Evolutionary conservation across 2,888 invertebrate genomes (phyloP), one percentile per base, ranked within the genome.

Genomic region (Conchocele bisecta): DNA sequence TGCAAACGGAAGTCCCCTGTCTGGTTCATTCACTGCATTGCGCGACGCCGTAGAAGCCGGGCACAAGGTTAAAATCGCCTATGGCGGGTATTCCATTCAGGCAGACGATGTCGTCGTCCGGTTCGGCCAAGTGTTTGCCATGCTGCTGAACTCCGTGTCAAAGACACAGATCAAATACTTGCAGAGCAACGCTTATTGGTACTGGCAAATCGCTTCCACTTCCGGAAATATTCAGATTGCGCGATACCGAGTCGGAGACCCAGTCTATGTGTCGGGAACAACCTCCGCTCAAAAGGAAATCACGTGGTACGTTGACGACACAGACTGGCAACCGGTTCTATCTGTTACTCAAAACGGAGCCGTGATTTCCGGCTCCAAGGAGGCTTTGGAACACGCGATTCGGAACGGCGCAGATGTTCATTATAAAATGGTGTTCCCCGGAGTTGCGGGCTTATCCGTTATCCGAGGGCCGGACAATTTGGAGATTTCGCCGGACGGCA

Each of bases 231-330:
- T 57, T 15, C 35, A 15, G 20, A 63, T 58, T 0, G 6, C 46
- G 15, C 13, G 44, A 1, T 37, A 57, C 37, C n/a, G 41, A 3
- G 63, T 63, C 5, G 69, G 69, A 1, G 44, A 13, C 4, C 28
- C 37, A 26, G 53, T 15, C 4, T 41, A 28, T 13, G 44, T 35
- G 28, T 0, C 28, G 7, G 51, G 42, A 1, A 9, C 26, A 9
- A 44, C 3, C 3, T n/a, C 6, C n/a, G n/a, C 20, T 6, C 15
- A n/a, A 7, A 28, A 33, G 13, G 41, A 31, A 13, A 26, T 63
- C 3, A 4, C 51, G 20, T 69, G 69, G 69, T 69, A 44, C 37
- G 39, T 63, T 13, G 69, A 69, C 24, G 41, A 20, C n/a, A 35
- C 64, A 17, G 26, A 26, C 11, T 70, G 70, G 70, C 24, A 17